Conservation (phyloP, 2,888 invertebrate species). For the Cantharis flavilabris region DNA sequence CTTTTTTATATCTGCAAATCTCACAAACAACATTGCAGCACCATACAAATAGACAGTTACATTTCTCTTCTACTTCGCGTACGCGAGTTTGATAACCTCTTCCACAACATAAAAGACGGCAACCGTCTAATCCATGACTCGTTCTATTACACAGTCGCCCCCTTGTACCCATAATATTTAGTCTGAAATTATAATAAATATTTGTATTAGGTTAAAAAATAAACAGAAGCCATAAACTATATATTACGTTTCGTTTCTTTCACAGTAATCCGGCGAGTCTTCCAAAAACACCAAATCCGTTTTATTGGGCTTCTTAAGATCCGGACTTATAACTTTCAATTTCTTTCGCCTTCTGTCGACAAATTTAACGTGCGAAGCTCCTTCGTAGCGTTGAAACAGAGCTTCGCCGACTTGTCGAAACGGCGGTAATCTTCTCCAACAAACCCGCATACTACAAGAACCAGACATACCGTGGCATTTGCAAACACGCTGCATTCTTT, state of each 20-base stretch:
- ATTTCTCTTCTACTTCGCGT: slow-evolving; percentile 82
- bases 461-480: slow-evolving; percentile 95
- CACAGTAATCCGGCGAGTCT: slow-evolving; percentile 91
- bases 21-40: slow-evolving; percentile 89
- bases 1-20: slow-evolving; percentile 76
- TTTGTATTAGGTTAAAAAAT: not conserved
- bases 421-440: slow-evolving; percentile 83
- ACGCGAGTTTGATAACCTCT: slow-evolving; percentile 86
- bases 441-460: slow-evolving; percentile 87
- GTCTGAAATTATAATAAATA: slow-evolving; percentile 56
- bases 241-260: slow-evolving; percentile 78
- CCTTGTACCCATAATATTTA: slow-evolving; percentile 81
- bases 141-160: slow-evolving; percentile 84
- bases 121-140: slow-evolving; percentile 84
- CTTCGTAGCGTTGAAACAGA: slow-evolving; percentile 81
- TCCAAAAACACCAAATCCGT: slow-evolving; percentile 89
- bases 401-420: slow-evolving; percentile 79
- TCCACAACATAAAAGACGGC: slow-evolving; percentile 85
- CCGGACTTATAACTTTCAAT: slow-evolving; percentile 73
- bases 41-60: slow-evolving; percentile 89
- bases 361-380: slow-evolving; percentile 81
- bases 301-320: slow-evolving; percentile 85
- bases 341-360: slow-evolving; percentile 69
- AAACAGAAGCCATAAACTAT: slow-evolving; percentile 43
- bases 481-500: slow-evolving; percentile 84